These are phyloP conservation scores for Hystrix brachyura DNA, from an alignment of 2,113 vertebrate species.

Conservation along the genomic window DNA sequence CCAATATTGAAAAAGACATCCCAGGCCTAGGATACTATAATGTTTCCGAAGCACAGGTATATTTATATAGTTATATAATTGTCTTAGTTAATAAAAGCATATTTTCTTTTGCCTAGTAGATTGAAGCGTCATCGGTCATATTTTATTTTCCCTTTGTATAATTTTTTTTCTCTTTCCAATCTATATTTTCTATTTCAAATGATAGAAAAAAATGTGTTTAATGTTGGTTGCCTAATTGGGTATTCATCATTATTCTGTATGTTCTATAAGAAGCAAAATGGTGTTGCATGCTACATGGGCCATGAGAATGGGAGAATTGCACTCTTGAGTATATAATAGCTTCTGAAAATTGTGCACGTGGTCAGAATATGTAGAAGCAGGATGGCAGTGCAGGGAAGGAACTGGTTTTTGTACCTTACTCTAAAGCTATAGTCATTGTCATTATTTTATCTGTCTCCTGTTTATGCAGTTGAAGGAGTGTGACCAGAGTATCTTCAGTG, in stretches of 20 bases:
- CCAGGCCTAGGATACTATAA: constrained; percentile 92
- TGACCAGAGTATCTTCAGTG: not conserved
- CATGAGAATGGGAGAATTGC: not conserved
- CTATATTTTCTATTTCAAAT: constrained; percentile 25
- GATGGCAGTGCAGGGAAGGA: not conserved
- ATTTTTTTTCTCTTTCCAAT: constrained; percentile 20
- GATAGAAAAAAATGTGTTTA: constrained; percentile 1
- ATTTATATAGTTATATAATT: constrained; percentile 20
- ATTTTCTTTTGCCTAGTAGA: constrained; percentile 33
- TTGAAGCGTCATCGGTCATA: not conserved
- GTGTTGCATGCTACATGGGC: not conserved
- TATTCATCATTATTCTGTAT: constrained; percentile 11
- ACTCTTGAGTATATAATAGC: constrained; percentile 27
- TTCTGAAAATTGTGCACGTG: not conserved
- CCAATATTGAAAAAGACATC: constrained; percentile 49
- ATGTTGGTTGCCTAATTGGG: not conserved
- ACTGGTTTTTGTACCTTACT: not conserved
- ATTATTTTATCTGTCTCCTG: not conserved
- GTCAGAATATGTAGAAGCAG: not conserved
- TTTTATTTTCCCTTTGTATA: constrained; percentile 18
- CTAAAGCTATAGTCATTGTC: not conserved
- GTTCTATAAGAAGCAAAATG: not conserved
- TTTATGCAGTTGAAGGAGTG: not conserved
- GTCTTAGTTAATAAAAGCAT: not conserved
- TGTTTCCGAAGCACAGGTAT: constrained; percentile 87